phyloP scores from a whole-genome alignment of 1,140 invertebrate species.

The Teleopsis dalmanni region DNA sequence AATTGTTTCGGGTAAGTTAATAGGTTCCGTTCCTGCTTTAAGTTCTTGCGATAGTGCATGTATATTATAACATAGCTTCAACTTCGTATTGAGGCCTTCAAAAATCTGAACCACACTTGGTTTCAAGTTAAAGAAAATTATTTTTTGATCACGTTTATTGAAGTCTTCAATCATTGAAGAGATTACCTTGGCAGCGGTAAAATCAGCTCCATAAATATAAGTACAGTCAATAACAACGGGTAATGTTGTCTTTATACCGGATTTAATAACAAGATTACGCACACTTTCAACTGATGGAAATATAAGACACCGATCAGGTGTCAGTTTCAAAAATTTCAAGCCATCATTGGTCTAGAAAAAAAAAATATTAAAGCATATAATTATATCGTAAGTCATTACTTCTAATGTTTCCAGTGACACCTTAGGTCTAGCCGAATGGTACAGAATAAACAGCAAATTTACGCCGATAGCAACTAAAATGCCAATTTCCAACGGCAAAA shows the following conservation, averaged over 20 bases:
- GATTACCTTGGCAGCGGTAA: slow-evolving; percentile 69
- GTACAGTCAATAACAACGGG: slow-evolving; percentile 80
- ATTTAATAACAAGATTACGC: slow-evolving; percentile 69
- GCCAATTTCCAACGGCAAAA: slow-evolving; percentile 78
- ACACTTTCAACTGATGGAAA: slow-evolving; percentile 86
- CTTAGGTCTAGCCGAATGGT: slow-evolving; percentile 81
- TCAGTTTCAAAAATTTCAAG: slow-evolving; percentile 68
- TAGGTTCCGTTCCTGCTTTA: no score
- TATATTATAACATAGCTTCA: slow-evolving; percentile 65
- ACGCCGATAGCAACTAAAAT: slow-evolving; percentile 81
- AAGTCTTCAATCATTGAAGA: slow-evolving; percentile 65
- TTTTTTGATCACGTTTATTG: slow-evolving; percentile 57
- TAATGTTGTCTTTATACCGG: slow-evolving; percentile 55
- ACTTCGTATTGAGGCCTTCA: slow-evolving; percentile 62
- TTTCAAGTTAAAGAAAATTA: slow-evolving; percentile 75
- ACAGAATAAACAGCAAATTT: slow-evolving; percentile 80
- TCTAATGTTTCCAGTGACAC: slow-evolving; percentile 65
- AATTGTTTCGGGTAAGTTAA: no score
- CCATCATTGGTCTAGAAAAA: slow-evolving; percentile 52
- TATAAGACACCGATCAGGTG: slow-evolving; percentile 75
- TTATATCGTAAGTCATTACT: slow-evolving; percentile 3
- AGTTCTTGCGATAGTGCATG: slow-evolving; percentile 61
- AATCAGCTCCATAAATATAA: slow-evolving; percentile 75
- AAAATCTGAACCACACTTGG: slow-evolving; percentile 72
- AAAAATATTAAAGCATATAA: background rate